A percentile compares a stretch with the other conserved stretches of the same genome.
phyloP scores from a whole-genome alignment of 2,797 vertebrate species.

The Fratercula arctica region DNA sequence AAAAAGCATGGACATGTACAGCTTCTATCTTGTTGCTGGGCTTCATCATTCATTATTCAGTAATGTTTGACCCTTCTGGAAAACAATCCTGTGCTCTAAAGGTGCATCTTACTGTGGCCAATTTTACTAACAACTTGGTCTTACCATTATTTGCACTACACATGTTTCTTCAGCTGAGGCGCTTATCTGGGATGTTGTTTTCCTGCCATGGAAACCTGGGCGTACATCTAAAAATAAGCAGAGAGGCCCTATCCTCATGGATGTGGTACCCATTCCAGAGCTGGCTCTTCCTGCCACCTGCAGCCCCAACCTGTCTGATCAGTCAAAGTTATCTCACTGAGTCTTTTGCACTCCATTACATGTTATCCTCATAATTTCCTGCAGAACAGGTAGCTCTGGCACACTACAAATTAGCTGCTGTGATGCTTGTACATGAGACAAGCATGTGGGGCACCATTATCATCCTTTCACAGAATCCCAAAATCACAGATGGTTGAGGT shows the following conservation, averaged over 20 bases:
- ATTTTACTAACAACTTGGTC: neutral
- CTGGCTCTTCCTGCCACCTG: neutral
- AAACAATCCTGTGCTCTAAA: neutral
- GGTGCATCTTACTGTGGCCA: neutral
- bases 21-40: neutral
- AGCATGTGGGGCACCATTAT: neutral
- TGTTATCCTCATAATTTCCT: neutral
- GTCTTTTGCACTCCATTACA: neutral
- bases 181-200: neutral
- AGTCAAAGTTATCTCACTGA: neutral
- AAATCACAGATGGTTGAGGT: neutral
- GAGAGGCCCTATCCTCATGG: neutral
- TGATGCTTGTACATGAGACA: neutral
- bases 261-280: neutral
- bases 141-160: neutral
- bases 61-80: neutral
- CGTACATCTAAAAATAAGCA: neutral
- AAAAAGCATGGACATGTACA: neutral
- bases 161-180: neutral
- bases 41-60: neutral
- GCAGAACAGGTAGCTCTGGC: neutral
- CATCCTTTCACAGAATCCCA: neutral
- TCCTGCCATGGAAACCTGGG: neutral
- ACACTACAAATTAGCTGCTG: neutral
- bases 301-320: neutral